Conservation (phyloP, 2,113 vertebrate genomes). For the Podiceps cristatus region DNA sequence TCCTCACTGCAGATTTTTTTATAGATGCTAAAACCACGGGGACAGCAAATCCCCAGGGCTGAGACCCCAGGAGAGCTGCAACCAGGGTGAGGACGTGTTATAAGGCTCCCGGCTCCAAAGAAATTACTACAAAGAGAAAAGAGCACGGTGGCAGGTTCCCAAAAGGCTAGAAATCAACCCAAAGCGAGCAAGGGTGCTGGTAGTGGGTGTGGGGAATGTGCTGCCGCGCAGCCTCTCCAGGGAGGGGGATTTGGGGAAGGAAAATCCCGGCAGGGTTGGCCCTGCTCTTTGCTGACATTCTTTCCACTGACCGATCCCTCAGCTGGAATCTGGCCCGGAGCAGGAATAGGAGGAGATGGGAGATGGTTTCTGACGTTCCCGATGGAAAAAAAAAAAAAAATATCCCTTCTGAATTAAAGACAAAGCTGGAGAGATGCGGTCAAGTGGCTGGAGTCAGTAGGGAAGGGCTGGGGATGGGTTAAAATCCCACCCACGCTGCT, state of each 20-base stretch:
- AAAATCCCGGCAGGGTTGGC: constrained; percentile 42
- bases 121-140: not conserved
- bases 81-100: not conserved
- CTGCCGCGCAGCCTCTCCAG: fast-evolving
- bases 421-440: not conserved
- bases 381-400: not conserved
- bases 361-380: not conserved
- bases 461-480: not conserved
- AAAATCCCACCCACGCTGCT: not conserved
- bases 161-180: not conserved
- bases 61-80: fast-evolving
- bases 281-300: constrained; percentile 66
- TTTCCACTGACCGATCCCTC: constrained; percentile 76
- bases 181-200: not conserved
- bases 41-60: not conserved
- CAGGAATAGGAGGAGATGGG: constrained; percentile 37
- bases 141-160: not conserved
- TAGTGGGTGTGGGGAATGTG: not conserved
- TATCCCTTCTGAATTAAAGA: not conserved
- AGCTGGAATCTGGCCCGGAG: constrained; percentile 61
- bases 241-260: constrained; percentile 39
- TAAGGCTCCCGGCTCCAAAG: not conserved
- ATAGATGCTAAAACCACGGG: not conserved
- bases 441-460: not conserved
- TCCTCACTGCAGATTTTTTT: not conserved